phyloP scores from a whole-genome alignment of 2,113 vertebrate species.

The Oreochromis aureus region DNA sequence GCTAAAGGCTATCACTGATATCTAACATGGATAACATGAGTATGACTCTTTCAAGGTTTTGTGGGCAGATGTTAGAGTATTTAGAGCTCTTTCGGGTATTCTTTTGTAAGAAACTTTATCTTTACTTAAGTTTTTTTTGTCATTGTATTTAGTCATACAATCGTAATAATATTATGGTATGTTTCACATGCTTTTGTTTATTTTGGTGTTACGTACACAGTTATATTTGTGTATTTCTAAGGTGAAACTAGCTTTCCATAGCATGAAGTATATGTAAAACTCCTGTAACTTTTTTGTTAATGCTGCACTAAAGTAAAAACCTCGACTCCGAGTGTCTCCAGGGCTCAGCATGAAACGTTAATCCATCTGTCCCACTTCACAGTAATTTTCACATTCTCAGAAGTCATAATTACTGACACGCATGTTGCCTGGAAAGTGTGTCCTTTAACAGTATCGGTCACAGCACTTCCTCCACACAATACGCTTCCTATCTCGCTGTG shows the following conservation, averaged over 20 bases:
- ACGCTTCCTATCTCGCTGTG: constrained; percentile 8
- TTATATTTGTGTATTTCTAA: background rate
- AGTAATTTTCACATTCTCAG: constrained; percentile 20
- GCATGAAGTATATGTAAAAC: background rate
- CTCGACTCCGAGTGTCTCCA: background rate
- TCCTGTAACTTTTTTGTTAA: background rate
- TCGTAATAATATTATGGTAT: background rate
- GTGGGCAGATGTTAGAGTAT: background rate
- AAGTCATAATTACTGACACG: constrained; percentile 36
- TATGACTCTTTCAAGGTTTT: background rate
- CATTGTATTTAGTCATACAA: background rate
- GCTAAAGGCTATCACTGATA: background rate
- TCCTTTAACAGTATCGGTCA: constrained; percentile 38
- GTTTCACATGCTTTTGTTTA: background rate
- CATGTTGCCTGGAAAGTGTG: constrained; percentile 34
- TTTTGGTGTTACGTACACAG: background rate
- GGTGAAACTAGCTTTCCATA: background rate
- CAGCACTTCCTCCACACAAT: constrained; percentile 12
- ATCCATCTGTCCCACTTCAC: constrained; percentile 54
- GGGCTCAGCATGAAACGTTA: constrained; percentile 30
- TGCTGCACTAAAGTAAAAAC: constrained; percentile 16
- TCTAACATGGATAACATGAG: fast-evolving
- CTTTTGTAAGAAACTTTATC: background rate
- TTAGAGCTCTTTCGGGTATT: background rate
- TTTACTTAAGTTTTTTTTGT: background rate